These are phyloP conservation scores for Thrips palmi DNA, from an alignment of 1,140 invertebrate genomes.

Conservation along the genomic window DNA sequence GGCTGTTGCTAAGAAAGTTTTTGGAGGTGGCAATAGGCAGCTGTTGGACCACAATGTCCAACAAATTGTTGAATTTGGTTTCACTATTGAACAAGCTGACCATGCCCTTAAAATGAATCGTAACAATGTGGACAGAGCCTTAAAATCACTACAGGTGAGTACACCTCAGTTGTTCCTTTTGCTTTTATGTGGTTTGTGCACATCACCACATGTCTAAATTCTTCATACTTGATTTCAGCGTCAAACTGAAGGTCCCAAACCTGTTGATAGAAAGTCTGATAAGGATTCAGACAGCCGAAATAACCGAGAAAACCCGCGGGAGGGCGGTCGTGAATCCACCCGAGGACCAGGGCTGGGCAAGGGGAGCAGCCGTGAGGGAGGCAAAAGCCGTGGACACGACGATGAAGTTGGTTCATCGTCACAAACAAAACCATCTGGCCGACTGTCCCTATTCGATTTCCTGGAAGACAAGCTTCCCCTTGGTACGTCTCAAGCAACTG, in stretches of 20 bases:
- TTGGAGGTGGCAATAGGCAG: slow-evolving; percentile 44
- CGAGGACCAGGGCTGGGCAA: slow-evolving; percentile 34
- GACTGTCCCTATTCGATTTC: slow-evolving; percentile 73
- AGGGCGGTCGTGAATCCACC: slow-evolving; percentile 33
- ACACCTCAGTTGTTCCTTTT: not conserved
- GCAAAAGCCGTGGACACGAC: slow-evolving; percentile 18
- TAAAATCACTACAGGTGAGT: slow-evolving; percentile 43
- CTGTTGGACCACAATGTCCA: slow-evolving; percentile 61
- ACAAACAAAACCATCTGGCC: slow-evolving; percentile 52
- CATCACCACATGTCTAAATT: not conserved
- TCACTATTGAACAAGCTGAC: slow-evolving; percentile 55
- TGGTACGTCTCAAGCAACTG: slow-evolving; percentile 20
- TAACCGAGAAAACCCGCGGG: too few relatives aligned
- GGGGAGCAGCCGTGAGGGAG: slow-evolving; percentile 24
- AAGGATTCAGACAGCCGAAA: not conserved
- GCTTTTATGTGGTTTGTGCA: not conserved
- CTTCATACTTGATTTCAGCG: slow-evolving; percentile 10
- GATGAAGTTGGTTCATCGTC: slow-evolving; percentile 18
- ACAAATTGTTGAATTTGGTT: slow-evolving; percentile 62
- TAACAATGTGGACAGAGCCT: slow-evolving; percentile 53
- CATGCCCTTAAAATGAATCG: slow-evolving; percentile 46
- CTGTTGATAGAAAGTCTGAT: not conserved
- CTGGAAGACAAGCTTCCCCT: slow-evolving; percentile 62
- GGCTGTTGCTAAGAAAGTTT: slow-evolving; percentile 39
- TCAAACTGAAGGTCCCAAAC: slow-evolving; percentile 10